phyloP scores from a whole-genome alignment of 2,113 vertebrate species.

The Neopipo cinnamomea region DNA sequence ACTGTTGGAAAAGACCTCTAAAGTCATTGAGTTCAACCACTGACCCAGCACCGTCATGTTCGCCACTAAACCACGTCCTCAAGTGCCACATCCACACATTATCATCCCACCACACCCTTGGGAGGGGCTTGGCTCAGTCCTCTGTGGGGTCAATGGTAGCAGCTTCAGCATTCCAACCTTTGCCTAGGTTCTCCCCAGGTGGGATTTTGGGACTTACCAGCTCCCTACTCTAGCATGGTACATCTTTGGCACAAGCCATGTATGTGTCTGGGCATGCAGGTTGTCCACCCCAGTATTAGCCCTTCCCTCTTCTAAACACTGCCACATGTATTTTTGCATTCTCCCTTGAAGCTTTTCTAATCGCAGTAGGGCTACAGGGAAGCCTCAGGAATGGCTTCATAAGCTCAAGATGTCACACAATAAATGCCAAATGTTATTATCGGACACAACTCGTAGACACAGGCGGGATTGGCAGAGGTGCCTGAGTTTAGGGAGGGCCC shows the following conservation, averaged over 20 bases:
- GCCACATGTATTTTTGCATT: background rate
- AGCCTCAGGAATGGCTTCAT: background rate
- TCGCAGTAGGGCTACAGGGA: background rate
- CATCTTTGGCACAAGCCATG: background rate
- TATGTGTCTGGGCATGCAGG: background rate
- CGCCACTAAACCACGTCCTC: background rate
- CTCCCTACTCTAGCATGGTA: background rate
- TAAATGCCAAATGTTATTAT: background rate
- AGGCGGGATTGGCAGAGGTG: background rate
- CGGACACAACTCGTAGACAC: background rate
- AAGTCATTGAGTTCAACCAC: background rate
- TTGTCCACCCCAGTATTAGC: background rate
- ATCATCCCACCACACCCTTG: background rate
- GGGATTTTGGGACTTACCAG: background rate
- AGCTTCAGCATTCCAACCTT: background rate
- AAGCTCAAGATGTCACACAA: background rate
- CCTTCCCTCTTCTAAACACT: background rate
- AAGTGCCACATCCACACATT: background rate
- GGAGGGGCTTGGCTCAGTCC: background rate
- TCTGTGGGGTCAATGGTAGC: fast-evolving
- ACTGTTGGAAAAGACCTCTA: background rate
- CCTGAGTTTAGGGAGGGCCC: background rate
- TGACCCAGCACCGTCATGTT: background rate
- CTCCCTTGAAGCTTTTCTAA: background rate
- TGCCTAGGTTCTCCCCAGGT: background rate